Evolutionary conservation across 2,888 invertebrate genomes (phyloP), one percentile per base, ranked within the genome.

Genomic region (Idaea biselata): DNA sequence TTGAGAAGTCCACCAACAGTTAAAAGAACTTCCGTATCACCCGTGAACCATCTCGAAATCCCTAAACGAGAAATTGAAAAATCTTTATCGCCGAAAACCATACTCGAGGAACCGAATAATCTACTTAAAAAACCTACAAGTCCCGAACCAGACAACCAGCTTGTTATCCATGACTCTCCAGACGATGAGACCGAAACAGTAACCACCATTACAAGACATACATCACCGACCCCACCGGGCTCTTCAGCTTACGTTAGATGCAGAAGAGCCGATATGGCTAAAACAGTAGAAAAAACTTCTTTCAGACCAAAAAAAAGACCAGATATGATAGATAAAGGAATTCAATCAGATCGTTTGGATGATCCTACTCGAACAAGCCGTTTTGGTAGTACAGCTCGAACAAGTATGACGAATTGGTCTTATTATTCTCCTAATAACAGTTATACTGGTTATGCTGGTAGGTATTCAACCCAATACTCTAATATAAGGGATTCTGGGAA

Each of bases 211-310:
- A 96, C 96, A 0, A 93, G 97, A 64, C 95, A 95, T 32, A 97
- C 97, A 0, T 97, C 97, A 17, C 97, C 97, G 0, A 96, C 95
- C 0, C 95, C 95, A 4, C 95, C 95, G 0, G 94, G 95, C 0
- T 94, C 95, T 0, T 92, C 94, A 0, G 87, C 90, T 44, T 95
- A 95, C 69, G 88, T 95, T 11, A 91, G 96, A 69, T 94, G 94
- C 25, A 93, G 95, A 72, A 93, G 96, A 79, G 94, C 95, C 0
- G 97, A 97, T 72, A 93, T 96, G 77, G 95, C 96, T 6, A 95
- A 96, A 79, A 94, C 95, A 4, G 90, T 95, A 59, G 95, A 96
- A 82, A 96, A 95, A 82, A 94, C 94, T 61, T 88, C 96, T n/a
- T 93, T 93, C 14, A 89, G 95, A 56, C 87, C 94, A 1, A 94